Evolutionary conservation across 2,888 invertebrate species (phyloP), one percentile per base, ranked within the genome.

Genomic region (Erebia palarica): DNA sequence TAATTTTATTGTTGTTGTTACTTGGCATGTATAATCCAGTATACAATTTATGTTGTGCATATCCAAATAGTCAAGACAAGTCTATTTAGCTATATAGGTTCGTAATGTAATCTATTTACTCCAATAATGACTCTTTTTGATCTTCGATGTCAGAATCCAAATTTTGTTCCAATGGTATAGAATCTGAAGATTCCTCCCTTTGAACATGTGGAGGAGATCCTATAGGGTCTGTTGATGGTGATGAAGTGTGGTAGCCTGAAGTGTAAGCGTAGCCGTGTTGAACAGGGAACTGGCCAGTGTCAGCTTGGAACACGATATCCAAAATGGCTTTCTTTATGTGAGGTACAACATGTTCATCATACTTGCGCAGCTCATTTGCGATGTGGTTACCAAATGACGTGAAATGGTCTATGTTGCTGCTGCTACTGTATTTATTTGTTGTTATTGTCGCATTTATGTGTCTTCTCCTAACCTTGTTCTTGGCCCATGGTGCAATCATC

Each of bases 231-330:
- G 55, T 55, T 10, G 55, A 55, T 3, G 55, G 55, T 10, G 55
- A 55, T 18, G 55, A 55, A 18, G 55, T 55, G 18, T 55, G 55
- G n/a, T 55, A 55, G 55, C 55, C 55, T 3, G 55, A 55, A 55
- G 55, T 55, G 55, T 55, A 55, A 18, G 55, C 3, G 55, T 55
- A 55, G 2, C 55, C 10, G 16, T 18, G 55, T 55, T 18, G 55
- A 10, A 55, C 55, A 18, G 55, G 55, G 3, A 55, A 55, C 11
- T 55, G 55, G 10, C 55, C 55, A 10, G 18, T 55, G 18, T 55
- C 55, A 55, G 55, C 55, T 18, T 55, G 55, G 18, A 55, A 55
- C 9, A 55, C 16, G 18, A 55, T 55, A 55, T 55, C 55, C 18
- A 55, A 16, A 10, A 55, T 55, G 10, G 55, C 55, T 55, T 55